These are phyloP conservation scores for Drosophila mauritiana DNA, from an alignment of 1,140 invertebrate species.

Conservation along the genomic window DNA sequence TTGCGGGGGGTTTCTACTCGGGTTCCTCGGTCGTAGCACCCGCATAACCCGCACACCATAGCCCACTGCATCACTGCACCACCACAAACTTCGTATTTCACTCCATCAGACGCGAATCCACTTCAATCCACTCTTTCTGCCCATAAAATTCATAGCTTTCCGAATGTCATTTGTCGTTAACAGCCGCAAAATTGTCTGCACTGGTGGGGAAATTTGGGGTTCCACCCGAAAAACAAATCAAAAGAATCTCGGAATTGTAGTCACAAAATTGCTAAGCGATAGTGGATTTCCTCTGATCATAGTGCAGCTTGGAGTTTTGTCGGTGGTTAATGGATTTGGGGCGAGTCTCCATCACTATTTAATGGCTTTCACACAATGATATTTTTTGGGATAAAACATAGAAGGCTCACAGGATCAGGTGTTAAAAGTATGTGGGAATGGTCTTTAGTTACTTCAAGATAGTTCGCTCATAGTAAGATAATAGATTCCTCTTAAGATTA, in stretches of 20 bases:
- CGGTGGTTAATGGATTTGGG: no score
- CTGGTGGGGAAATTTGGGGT: not conserved
- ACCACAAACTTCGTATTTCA: not conserved
- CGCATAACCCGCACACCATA: conserved; percentile 54
- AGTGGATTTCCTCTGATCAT: not conserved
- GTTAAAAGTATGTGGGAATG: no score
- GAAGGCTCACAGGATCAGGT: no score
- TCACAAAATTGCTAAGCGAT: conserved; percentile 22
- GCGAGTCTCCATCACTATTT: no score
- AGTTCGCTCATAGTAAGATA: no score
- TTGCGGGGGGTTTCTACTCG: conserved; percentile 9
- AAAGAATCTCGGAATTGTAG: conserved; percentile 23
- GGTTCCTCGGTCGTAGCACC: conserved; percentile 39
- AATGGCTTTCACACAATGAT: not conserved
- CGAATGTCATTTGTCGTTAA: conserved; percentile 81
- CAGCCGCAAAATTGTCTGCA: conserved; percentile 56
- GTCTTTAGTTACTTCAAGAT: no score
- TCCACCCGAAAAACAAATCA: conserved; percentile 16
- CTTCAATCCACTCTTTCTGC: conserved; percentile 42
- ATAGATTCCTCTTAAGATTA: no score
- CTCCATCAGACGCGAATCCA: conserved; percentile 21
- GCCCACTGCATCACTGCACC: conserved; percentile 1
- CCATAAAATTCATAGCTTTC: conserved; percentile 75
- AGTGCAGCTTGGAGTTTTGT: not conserved
- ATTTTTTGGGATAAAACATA: no score